These are phyloP conservation scores for Hyla sarda DNA, from an alignment of 2,113 vertebrate genomes.

Conservation along the genomic window DNA sequence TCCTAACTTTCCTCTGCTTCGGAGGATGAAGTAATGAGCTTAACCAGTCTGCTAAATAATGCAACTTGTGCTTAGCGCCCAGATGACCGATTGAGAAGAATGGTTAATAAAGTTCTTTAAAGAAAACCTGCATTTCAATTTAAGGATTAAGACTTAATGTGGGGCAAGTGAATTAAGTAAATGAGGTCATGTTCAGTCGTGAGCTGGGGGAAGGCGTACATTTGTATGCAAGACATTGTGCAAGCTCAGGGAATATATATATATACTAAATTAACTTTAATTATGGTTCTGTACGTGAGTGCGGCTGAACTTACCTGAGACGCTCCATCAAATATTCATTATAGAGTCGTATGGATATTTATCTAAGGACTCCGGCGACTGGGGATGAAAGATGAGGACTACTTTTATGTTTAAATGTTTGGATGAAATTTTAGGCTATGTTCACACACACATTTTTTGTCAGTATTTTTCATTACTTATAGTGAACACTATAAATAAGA, in stretches of 20 bases:
- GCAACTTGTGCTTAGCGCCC: slow-evolving; percentile 3
- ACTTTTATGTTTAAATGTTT: too few relatives aligned
- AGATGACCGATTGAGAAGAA: not conserved
- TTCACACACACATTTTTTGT: too few relatives aligned
- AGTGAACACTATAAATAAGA: too few relatives aligned
- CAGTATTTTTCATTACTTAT: too few relatives aligned
- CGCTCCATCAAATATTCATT: slow-evolving; percentile 7
- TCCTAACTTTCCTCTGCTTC: slow-evolving; percentile 38
- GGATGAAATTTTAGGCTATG: too few relatives aligned
- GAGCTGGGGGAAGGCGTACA: not conserved
- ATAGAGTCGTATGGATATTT: not conserved
- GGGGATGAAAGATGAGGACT: not conserved
- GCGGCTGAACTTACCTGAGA: not conserved
- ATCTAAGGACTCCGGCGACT: not conserved
- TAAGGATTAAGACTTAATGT: slow-evolving; percentile 31
- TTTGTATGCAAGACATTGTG: not conserved
- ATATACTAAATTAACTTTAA: slow-evolving; percentile 10
- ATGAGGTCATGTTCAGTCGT: not conserved
- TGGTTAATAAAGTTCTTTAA: slow-evolving; percentile 30
- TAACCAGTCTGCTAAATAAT: slow-evolving; percentile 51
- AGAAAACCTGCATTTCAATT: slow-evolving; percentile 17
- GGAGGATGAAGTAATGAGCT: slow-evolving; percentile 29
- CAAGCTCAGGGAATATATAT: not conserved
- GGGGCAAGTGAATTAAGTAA: not conserved
- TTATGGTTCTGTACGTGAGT: too few relatives aligned